Evolutionary conservation across 2,888 invertebrate genomes (phyloP).

Genomic region (Quadriops clusia): DNA sequence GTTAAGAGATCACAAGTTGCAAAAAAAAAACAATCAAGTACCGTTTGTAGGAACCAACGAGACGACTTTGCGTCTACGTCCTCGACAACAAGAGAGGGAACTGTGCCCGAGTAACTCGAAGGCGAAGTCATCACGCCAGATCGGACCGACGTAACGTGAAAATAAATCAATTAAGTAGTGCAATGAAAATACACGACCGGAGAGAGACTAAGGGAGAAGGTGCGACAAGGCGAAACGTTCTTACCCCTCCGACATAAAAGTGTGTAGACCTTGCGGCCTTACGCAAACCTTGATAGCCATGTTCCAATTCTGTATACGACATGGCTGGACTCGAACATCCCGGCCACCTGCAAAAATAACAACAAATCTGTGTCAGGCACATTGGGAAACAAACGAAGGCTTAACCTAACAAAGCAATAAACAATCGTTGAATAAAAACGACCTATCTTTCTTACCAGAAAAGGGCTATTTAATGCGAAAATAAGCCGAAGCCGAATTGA

Average conservation of each 20-base stretch:
- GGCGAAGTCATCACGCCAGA: conserved; percentile 8
- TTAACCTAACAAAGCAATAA: too few species aligned
- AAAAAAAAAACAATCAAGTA: too few species aligned
- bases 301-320: conserved; percentile 89
- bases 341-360: too few species aligned
- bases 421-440: too few species aligned
- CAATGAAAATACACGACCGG: not conserved
- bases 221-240: conserved; percentile 25
- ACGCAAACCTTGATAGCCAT: conserved; percentile 80
- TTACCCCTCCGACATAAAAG: conserved; percentile 63
- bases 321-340: too few species aligned
- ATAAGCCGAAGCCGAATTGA: too few species aligned
- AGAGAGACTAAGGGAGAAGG: not conserved
- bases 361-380: too few species aligned
- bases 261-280: conserved; percentile 52
- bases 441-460: too few species aligned
- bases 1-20: too few species aligned
- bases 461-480: too few species aligned
- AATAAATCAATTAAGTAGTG: not conserved
- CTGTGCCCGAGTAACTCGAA: conserved; percentile 9
- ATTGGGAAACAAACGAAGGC: too few species aligned
- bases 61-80: conserved; percentile 24
- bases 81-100: conserved; percentile 29
- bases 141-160: not conserved
- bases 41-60: too few species aligned